Evolutionary conservation across 1,140 invertebrate species (phyloP), one percentile per base, ranked within the genome.

Genomic region (Musca domestica): DNA sequence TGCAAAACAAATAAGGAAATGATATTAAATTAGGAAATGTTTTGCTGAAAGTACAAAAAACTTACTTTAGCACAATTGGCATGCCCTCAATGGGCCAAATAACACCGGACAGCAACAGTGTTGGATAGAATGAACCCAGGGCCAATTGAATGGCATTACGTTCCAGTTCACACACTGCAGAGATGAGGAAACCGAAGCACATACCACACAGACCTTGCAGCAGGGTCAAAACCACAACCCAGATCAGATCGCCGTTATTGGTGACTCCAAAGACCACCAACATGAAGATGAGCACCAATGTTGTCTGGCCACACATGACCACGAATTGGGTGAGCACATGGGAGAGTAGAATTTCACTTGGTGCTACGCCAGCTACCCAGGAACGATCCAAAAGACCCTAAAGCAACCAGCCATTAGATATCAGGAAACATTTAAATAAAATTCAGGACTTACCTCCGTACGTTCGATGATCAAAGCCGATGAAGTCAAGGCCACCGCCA

Each of bases 111-210:
- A 96, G 86, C 70, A 97, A 85, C 20, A 98, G 85, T 47, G 94
- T 95, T 3, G 95, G 95, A 83, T 98, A 96, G 83, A 98, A 97
- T 69, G 93, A 95, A 54, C 95, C 95, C 12, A 98, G 85, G 3
- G 95, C 93, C 65, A 97, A 81, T 82, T 98, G 95, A 72, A 97
- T 97, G 15, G 95, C 95, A 80, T 95, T 95, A 69, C 93, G 88
- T 84, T 98, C 95, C 69, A 95, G 87, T 75, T 95, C 92, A 82
- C 94, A 95, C 27, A 95, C 87, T 10, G 93, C 91, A 6, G 95
- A 97, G 72, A 96, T 96, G n/a, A 97, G 90, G 82, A 98, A 92
- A 61, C 92, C 92, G 80, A 95, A 95, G 76, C 92, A 92, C 95
- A 98, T 98, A 73, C 95, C 96, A 79, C 94, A 96, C 10, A 95